Evolutionary conservation across 2,888 invertebrate species (phyloP).

Genomic region (Apamea epomidion): DNA sequence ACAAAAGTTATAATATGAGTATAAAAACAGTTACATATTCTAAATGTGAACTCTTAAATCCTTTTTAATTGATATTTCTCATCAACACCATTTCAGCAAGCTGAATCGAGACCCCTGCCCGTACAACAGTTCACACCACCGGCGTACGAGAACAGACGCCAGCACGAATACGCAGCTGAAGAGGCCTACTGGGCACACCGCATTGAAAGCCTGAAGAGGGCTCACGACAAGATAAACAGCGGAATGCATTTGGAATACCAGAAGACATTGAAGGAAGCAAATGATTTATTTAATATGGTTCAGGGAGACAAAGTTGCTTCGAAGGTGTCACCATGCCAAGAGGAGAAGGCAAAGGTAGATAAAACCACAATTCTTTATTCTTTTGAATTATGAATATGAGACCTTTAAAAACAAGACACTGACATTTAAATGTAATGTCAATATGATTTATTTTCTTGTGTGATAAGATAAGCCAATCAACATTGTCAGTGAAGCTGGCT

Average conservation of each 20-base stretch:
- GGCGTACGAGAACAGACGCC: conserved; percentile 76
- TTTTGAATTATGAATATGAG: not conserved
- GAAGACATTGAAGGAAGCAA: conserved; percentile 85
- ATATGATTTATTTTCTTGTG: not conserved
- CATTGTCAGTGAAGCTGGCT: not conserved
- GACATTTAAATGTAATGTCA: not conserved
- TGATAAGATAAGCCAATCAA: conserved; percentile 5
- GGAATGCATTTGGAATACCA: conserved; percentile 86
- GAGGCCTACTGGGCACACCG: conserved; percentile 87
- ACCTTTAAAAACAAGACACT: not conserved
- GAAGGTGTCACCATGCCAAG: conserved; percentile 86
- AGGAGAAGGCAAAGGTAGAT: conserved; percentile 86
- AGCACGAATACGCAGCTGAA: conserved; percentile 82
- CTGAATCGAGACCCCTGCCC: conserved; percentile 72
- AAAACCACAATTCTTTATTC: not conserved
- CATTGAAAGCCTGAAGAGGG: conserved; percentile 84
- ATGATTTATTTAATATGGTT: conserved; percentile 82
- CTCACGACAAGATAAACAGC: conserved; percentile 85
- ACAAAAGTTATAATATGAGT: not conserved
- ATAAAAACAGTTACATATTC: not conserved
- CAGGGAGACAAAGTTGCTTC: conserved; percentile 80
- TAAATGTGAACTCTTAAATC: not conserved
- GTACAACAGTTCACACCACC: conserved; percentile 78
- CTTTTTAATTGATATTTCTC: not conserved
- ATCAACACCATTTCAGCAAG: conserved; percentile 76